Evolutionary conservation across 2,797 vertebrate species (phyloP).

Genomic region (Lepus oiostolus): DNA sequence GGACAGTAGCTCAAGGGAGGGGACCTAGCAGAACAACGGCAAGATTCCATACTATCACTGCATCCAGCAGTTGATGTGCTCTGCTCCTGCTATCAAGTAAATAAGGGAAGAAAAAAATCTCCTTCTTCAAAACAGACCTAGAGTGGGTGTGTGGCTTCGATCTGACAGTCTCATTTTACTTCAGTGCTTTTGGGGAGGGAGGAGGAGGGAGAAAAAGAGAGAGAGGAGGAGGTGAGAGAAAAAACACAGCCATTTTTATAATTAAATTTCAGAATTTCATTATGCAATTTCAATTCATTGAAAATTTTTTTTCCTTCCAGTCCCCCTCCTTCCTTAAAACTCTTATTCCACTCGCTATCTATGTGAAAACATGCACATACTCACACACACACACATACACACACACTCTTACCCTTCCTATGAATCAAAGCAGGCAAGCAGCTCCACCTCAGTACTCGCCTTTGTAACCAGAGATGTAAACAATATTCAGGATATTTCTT

Average conservation of each 20-base stretch:
- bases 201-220: slow-evolving; percentile 42
- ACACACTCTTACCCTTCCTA: slow-evolving; percentile 79
- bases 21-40: slow-evolving; percentile 6
- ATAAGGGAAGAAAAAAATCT: slow-evolving; percentile 27
- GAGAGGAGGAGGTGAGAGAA: slow-evolving; percentile 80
- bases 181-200: slow-evolving; percentile 77
- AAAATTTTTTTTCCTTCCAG: slow-evolving; percentile 78
- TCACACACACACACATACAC: background rate
- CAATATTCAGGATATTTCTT: slow-evolving; percentile 79
- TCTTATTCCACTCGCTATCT: slow-evolving; percentile 52
- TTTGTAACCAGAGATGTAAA: slow-evolving; percentile 80
- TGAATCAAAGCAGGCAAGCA: slow-evolving; percentile 83
- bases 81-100: slow-evolving; percentile 37
- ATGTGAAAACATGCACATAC: background rate
- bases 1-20: background rate
- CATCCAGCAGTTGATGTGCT: slow-evolving; percentile 41
- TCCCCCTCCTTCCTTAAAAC: slow-evolving; percentile 61
- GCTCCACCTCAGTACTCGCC: slow-evolving; percentile 70
- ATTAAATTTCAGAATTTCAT: slow-evolving; percentile 89
- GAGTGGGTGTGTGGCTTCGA: slow-evolving; percentile 87
- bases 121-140: slow-evolving; percentile 87
- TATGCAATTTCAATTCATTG: slow-evolving; percentile 87
- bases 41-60: background rate
- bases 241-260: slow-evolving; percentile 86
- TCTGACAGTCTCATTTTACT: slow-evolving; percentile 88